A percentile compares a stretch with the other conserved stretches of the same genome.
phyloP scores from a whole-genome alignment of 2,113 vertebrate genomes.

The Cochlearius cochlearius region DNA sequence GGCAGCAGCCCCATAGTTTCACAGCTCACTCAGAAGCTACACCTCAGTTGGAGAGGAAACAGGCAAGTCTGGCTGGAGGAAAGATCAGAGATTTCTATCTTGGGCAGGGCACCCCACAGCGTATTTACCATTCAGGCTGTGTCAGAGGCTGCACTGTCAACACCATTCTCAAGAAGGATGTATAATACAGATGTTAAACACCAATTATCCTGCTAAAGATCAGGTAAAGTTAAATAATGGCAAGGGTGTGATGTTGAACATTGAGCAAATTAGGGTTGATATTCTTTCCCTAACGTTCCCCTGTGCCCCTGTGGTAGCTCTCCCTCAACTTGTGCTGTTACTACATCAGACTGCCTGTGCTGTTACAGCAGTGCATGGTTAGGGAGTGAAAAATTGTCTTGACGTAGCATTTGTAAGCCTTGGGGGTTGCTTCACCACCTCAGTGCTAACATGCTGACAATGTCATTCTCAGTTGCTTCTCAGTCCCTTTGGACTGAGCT shows the following conservation, averaged over 20 bases:
- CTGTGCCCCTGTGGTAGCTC: background rate
- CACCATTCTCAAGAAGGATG: conserved; percentile 38
- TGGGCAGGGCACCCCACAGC: conserved; percentile 51
- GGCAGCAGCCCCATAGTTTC: background rate
- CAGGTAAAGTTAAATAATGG: conserved; percentile 53
- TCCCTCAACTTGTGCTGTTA: background rate
- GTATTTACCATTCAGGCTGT: conserved; percentile 35
- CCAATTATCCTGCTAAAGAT: conserved; percentile 53
- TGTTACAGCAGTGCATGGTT: background rate
- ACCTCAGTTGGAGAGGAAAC: background rate
- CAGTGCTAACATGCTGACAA: background rate
- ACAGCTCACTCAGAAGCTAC: conserved; percentile 9
- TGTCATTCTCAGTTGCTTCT: background rate
- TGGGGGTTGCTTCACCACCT: background rate
- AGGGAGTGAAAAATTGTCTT: background rate
- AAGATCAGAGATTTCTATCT: conserved; percentile 58
- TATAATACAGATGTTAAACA: conserved; percentile 61
- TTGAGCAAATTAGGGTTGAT: conserved; percentile 11
- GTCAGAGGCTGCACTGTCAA: conserved; percentile 45
- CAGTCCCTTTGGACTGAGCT: background rate
- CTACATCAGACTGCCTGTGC: background rate
- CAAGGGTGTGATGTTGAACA: conserved; percentile 41
- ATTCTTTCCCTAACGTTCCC: background rate
- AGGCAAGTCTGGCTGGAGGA: conserved; percentile 40
- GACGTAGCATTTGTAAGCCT: background rate